Evolutionary conservation across 2,888 invertebrate species (phyloP), one percentile per base, ranked within the genome.

Genomic region (Spodoptera littoralis): DNA sequence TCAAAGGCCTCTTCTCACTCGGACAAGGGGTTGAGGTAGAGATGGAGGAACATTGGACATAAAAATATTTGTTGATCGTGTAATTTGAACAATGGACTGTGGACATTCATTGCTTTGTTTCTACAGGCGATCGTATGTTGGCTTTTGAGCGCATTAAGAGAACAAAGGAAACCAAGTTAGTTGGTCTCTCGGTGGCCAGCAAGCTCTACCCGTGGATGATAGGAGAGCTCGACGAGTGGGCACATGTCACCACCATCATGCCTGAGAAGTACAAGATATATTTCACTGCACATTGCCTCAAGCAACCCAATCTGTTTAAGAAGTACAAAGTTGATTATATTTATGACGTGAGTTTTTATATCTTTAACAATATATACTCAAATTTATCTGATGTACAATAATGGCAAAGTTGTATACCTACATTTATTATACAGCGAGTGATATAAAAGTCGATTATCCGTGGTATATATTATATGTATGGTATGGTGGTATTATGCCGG

Each of bases 201-300:
- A 91, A 91, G 54, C 82, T 92, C 0, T 92, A 87, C 70, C 94
- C 95, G 0, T 95, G 96, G 96, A 93, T 92, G 79, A 88, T 94
- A 0, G 88, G 90, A 27, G 89, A 95, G 81, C 86, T 92, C 0
- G 95, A 96, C 61, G 93, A 95, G 65, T 92, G 95, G 88, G 95
- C 95, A 0, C 95, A 95, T 69, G 85, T 79, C 65, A 90, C 95
- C 0, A 49, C 73, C 1, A 87, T 89, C 11, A 81, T 64, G 3
- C 90, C 95, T 0, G 93, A 95, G 60, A 85, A 89, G 41, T 77
- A 93, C 59, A 81, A 95, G 24, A 91, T 95, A 83, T 93, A 94
- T 76, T 95, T 96, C 83, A 84, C 82, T 44, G 95, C 96, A 0
- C 95, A 96, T 70, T 87, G 95, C 58, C 85, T 94, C 63, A 86